A percentile compares a stretch with the other conserved stretches of the same genome.
These are phyloP conservation scores for Enteromius fasciolatus DNA, from an alignment of 2,797 vertebrate genomes.

Conservation along the genomic window DNA sequence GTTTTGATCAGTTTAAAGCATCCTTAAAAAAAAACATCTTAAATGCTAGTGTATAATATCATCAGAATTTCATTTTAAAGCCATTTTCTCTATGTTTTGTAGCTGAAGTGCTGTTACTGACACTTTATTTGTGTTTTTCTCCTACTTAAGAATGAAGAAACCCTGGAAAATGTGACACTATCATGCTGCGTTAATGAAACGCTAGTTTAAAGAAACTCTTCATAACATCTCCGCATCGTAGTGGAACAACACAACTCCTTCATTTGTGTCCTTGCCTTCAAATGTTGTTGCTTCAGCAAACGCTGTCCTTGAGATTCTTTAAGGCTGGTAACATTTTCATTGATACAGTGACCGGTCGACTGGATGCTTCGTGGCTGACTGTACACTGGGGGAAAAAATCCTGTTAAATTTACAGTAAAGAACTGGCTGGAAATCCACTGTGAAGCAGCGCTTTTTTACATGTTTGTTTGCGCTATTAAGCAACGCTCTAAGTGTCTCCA, in stretches of 20 bases:
- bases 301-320: constrained; percentile 18
- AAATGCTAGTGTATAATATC: neutral
- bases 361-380: neutral
- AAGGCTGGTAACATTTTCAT: neutral
- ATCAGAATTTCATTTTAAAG: too few relatives aligned
- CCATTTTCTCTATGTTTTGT: neutral
- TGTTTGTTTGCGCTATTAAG: constrained; percentile 36
- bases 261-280: neutral
- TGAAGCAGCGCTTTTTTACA: constrained; percentile 12
- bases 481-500: constrained; percentile 13
- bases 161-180: neutral
- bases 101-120: neutral
- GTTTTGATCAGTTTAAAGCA: neutral
- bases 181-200: neutral
- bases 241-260: neutral
- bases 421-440: constrained; percentile 10
- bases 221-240: neutral
- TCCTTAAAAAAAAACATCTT: neutral
- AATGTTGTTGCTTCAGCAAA: neutral
- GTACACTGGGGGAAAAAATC: neutral
- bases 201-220: neutral
- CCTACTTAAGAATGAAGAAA: neutral
- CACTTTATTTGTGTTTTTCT: neutral
- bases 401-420: constrained; percentile 7
- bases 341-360: neutral